phyloP scores from a whole-genome alignment of 1,140 invertebrate species.

The Panulirus ornatus region DNA sequence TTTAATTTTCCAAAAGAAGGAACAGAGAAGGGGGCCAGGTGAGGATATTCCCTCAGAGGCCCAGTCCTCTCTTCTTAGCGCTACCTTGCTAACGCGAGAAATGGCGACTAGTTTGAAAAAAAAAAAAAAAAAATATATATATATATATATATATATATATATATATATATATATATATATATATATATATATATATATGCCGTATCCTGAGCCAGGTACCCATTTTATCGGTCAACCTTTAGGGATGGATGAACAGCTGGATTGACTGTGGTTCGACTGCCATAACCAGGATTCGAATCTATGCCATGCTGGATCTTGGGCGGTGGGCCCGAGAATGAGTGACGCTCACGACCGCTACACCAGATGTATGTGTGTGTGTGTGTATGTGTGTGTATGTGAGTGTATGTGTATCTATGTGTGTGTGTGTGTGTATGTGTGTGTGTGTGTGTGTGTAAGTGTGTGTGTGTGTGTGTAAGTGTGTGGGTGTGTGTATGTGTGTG shows the following conservation, averaged over 20 bases:
- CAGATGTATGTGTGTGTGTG: neutral
- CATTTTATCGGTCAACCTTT: no score
- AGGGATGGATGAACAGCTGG: no score
- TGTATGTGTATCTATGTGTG: no score
- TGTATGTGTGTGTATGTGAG: neutral
- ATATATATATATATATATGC: neutral
- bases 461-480: neutral
- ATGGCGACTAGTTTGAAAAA: neutral
- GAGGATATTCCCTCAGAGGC: no score
- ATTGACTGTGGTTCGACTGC: no score
- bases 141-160: conserved; percentile 2
- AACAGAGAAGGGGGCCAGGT: no score
- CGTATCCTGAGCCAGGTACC: no score
- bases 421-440: neutral
- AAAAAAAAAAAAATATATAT: neutral
- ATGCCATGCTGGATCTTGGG: neutral
- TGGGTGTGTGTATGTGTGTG: neutral
- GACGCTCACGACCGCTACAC: no score
- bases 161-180: neutral
- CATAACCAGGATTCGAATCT: no score
- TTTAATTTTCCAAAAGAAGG: no score
- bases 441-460: neutral
- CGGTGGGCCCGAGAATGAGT: neutral
- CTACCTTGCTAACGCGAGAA: no score
- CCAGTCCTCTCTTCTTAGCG: no score